These are phyloP conservation scores for Graptemys geographica DNA, from an alignment of 2,797 vertebrate genomes.

Conservation along the genomic window DNA sequence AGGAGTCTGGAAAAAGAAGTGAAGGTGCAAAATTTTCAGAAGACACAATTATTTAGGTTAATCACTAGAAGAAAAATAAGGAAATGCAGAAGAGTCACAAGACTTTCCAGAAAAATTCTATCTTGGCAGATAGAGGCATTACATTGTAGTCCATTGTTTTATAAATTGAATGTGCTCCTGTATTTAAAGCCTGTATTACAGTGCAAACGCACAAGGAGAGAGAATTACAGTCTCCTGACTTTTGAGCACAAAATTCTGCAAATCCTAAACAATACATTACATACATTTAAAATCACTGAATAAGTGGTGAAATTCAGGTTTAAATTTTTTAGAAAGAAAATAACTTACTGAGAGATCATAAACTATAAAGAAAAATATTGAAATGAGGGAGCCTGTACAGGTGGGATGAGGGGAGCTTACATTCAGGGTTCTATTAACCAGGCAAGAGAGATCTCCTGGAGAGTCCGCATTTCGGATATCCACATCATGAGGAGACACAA, in stretches of 20 bases:
- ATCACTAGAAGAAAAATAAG: neutral
- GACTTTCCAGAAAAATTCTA: no score
- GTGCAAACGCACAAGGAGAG: neutral
- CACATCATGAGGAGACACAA: conserved; percentile 92
- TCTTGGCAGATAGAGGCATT: neutral
- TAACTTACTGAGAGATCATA: neutral
- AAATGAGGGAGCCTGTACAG: neutral
- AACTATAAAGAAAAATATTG: neutral
- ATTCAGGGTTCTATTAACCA: conserved; percentile 88
- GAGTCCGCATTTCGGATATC: conserved; percentile 88
- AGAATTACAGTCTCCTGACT: neutral
- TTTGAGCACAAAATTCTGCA: neutral
- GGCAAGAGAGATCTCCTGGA: conserved; percentile 87
- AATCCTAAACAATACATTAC: neutral
- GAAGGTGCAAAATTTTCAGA: neutral
- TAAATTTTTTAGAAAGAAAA: conserved; percentile 22
- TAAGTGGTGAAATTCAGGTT: neutral
- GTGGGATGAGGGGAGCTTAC: conserved; percentile 71
- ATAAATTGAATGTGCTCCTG: neutral
- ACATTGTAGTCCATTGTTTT: neutral
- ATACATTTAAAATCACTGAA: neutral
- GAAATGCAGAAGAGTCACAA: no score
- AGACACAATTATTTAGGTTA: neutral
- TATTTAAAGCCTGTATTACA: neutral
- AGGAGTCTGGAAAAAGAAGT: neutral